Evolutionary conservation across 1,140 invertebrate species (phyloP), one percentile per base, ranked within the genome.

Genomic region (Cotesia glomerata): DNA sequence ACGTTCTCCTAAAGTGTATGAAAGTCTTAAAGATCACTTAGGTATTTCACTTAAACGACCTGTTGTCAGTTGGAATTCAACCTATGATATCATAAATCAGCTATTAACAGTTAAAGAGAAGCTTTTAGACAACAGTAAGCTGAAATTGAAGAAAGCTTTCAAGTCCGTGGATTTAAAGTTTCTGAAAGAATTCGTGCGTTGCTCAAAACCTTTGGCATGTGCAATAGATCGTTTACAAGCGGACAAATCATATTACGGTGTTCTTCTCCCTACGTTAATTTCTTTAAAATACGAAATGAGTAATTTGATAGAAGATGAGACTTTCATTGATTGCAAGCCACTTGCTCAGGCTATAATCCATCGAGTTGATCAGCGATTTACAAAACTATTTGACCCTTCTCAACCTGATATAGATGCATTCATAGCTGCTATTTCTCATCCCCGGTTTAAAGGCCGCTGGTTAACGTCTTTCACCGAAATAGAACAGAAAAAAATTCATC

Each of bases 51-150:
- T 78, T 13, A 61, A 56, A 51, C 66, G 64, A 35, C 74, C 73
- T 3, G 66, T 75, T n/a, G 68, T 74, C 45, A 79, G 76, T 14
- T 77, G 75, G 78, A 77, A 77, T 36, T 76, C 73, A 3, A 18
- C 71, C 2, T 74, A 75, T 68, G 76, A 79, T 68, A 14, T 71
- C 13, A 35, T 73, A 14, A 63, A 67, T 34, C 71, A 73, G 58
- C 13, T 72, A 8, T 26, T 77, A 11, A n/a, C 16, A 1, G 68
- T 69, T 7, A 65, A 71, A 14, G 68, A 71, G 5, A 74, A 71
- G 8, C 13, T 73, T 3, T 26, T 74, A 52, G 8, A 34, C 7
- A 26, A 61, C 59, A 8, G 61, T 71, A 0, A 49, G 13, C 32
- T 69, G 13, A 11, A 54, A 52, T 14, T 70, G n/a, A 68, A 18